Evolutionary conservation across 1,140 invertebrate genomes (phyloP), one percentile per base, ranked within the genome.

Genomic region (Leguminivora glycinivorella): DNA sequence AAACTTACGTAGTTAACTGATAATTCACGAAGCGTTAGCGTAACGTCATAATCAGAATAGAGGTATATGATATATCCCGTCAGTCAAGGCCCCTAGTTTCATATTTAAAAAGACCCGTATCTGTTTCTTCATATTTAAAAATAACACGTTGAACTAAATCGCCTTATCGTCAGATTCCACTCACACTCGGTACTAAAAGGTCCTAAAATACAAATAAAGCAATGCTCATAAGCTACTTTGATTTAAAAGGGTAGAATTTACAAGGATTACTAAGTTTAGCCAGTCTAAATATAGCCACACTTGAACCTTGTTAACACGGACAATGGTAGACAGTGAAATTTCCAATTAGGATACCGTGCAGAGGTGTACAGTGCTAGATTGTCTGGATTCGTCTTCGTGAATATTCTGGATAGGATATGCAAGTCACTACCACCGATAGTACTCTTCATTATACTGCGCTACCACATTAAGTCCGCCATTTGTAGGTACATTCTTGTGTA

Each of bases 271-370:
- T 43, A 43, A 43, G 47, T 52, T 22, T 22, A 52, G 47, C 2
- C 47, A 6, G 47, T 52, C 47, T 52, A 52, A 52, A 52, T 52
- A 52, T 52, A 52, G 47, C 47, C 2, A 52, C 47, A 52, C 47
- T 52, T 52, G 47, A 52, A 52, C 47, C 47, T 52, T 52, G 47
- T 52, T 52, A 52, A 52, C 5, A 47, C 19, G 47, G 47, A 22
- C 47, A 9, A 19, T 52, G 47, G 4, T 52, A 19, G 2, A 17
- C 19, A 52, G 47, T 52, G 47, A 52, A 52, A 52, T 52, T 17
- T 52, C 47, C 47, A 22, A 17, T 52, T 52, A 52, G 17, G 17
- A 52, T 52, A 22, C 0, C n/a, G 47, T 52, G 17, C 47, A 52
- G 47, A 52, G 47, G 19, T 17, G 47, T 22, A 22, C 17, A 52